Conservation (phyloP, 2,797 vertebrate genomes). For the Enteromius unitaeniatus region DNA sequence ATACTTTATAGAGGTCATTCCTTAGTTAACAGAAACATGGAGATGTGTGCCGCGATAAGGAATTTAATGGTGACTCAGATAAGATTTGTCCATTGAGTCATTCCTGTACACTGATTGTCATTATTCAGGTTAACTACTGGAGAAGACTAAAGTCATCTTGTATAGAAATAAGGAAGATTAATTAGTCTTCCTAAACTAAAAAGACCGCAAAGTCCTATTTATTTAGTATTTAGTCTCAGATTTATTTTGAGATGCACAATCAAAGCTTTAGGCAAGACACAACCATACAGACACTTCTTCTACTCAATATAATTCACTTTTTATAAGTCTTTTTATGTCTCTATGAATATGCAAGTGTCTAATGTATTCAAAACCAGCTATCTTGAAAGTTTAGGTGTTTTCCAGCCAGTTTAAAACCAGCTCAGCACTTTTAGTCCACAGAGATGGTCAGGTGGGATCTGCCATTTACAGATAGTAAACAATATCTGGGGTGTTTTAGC, state of each 20-base stretch:
- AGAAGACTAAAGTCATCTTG: conserved; percentile 69
- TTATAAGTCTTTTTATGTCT: neutral
- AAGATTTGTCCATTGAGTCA: conserved; percentile 81
- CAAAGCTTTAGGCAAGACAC: conserved; percentile 2
- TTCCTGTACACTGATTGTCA: conserved; percentile 63
- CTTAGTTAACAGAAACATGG: conserved; percentile 73
- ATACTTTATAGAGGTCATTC: conserved; percentile 77
- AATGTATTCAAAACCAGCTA: conserved; percentile 25
- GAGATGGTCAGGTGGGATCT: conserved; percentile 42
- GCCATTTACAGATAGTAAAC: conserved; percentile 18
- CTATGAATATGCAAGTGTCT: conserved; percentile 44
- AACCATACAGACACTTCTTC: neutral
- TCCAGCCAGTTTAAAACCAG: conserved; percentile 54
- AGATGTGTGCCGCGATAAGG: conserved; percentile 77
- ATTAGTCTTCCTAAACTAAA: conserved; percentile 56
- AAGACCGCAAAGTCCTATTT: neutral
- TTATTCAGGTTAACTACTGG: conserved; percentile 26
- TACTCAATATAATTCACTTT: neutral
- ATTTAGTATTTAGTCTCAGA: too few species aligned
- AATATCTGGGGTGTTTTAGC: conserved; percentile 27
- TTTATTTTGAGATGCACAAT: neutral
- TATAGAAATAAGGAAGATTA: conserved; percentile 73
- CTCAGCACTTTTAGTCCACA: conserved; percentile 40
- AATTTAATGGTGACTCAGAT: conserved; percentile 80
- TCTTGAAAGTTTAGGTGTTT: conserved; percentile 60